Conservation (phyloP, 2,113 vertebrate genomes). For the Hydrolagus affinis region DNA sequence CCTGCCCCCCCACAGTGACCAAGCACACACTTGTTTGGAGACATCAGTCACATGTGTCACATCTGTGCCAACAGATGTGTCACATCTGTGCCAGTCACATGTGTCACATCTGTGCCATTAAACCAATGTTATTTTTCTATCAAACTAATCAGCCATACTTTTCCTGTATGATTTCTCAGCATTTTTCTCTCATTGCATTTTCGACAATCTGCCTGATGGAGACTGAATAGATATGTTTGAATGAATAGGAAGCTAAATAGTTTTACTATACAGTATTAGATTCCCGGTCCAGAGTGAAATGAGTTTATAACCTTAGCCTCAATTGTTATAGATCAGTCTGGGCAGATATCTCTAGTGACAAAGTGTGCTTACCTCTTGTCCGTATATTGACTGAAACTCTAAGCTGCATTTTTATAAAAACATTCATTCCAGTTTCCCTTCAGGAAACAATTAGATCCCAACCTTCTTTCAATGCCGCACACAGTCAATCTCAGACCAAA, state of each 20-base stretch:
- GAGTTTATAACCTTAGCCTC: not conserved
- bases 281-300: not conserved
- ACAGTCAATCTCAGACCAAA: not conserved
- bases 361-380: not conserved
- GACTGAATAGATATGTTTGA: not conserved
- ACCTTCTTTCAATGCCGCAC: not conserved
- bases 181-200: not conserved
- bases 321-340: not conserved
- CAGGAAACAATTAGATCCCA: not conserved
- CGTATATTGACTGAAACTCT: not conserved
- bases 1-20: not conserved
- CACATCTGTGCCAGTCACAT: not conserved
- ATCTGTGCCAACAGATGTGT: not conserved
- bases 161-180: not conserved
- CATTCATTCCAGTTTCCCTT: not conserved
- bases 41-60: not conserved
- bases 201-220: not conserved
- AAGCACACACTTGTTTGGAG: not conserved
- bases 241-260: not conserved
- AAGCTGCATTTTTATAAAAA: not conserved
- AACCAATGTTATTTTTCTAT: not conserved
- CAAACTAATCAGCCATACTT: not conserved
- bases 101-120: not conserved
- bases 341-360: not conserved
- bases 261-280: not conserved